Evolutionary conservation across 2,888 invertebrate species (phyloP), one percentile per base, ranked within the genome.

Genomic region (Reticulitermes lucifugus): DNA sequence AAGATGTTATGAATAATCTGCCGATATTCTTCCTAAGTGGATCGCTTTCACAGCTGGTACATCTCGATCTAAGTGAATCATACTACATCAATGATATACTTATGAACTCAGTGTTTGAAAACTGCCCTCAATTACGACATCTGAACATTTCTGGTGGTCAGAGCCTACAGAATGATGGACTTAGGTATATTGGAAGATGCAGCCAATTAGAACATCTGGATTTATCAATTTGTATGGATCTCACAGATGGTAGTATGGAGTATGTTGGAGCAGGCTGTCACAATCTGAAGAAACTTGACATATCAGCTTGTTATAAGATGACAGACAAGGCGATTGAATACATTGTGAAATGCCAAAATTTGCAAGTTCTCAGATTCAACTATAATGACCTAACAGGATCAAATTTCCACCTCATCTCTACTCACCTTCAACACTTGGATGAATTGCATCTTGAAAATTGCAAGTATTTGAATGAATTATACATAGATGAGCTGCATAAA

Each of bases 281-380:
- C 29, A 35, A 18, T 73, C 41, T 73, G 14, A 29, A 73, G 35
- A 21, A 41, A n/a, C 41, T 73, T 41, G 73, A 29, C 41, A 35
- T 73, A 41, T 41, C 73, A 18, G 73, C 41, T 18, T 73, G 73
- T 73, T 73, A 41, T 29, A 73, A 29, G 25, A 73, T 73, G 73
- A 35, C 73, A 73, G 73, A 73, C 21, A 73, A 41, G 25, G 73
- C 21, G 1, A 41, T 73, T 41, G 73, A 73, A 41, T 18, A 73
- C 14, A 41, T 73, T 73, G 73, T 41, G 21, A 73, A 35, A 21
- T 35, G 29, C 7, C 35, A 5, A 35, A 18, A 41, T 6, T 73
- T 73, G 73, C 22, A 18, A 73, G 35, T 73, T 73, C 73, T 73
- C 10, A 41, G 41, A 73, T 73, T 73, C 73, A 73, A 41, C 41